Base-by-base conservation (phyloP, 1,140 invertebrate genomes). In the Drosophila tristis region DNA sequence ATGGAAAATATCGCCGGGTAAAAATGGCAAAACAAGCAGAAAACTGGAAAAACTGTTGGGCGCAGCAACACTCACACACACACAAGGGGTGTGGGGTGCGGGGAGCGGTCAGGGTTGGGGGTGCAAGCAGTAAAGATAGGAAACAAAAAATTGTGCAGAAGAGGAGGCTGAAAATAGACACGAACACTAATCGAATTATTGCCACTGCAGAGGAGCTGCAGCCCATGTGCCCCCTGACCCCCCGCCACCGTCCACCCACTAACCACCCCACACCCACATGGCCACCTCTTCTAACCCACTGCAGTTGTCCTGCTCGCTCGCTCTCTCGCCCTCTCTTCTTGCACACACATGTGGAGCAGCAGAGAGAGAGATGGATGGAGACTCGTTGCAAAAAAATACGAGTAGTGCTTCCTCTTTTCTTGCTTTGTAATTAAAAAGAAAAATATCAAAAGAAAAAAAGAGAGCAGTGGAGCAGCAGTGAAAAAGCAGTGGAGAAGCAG, bases 121-220 rank as follows among this genome's bases (percentile, higher is more conserved):
- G 39, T 25, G 23, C 20, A 20, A 20, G 20, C 1, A 20, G 20
- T 20, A 20, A 20, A 58, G 25, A 62, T 31, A 4, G 45, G 44
- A 42, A 43, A 23, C 39, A 47, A 31, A 13, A 56, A 25, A 43
- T 35, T 43, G 50, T 57, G 59, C 70, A 47, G 59, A 66, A 70
- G 65, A 77, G 62, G 85, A 76, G 84, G 75, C 80, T 84, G 84
- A 89, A 87, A 87, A 89, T 89, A 89, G 84, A 78, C 84, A 82
- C 80, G 61, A 81, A 72, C 84, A 89, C 84, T 89, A 89, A 89
- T 89, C 84, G 84, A 89, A 89, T 89, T 89, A 89, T 89, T 89
- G 79, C 84, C 84, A 89, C 76, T 89, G 84, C 84, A 89, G 65
- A 89, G 79, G 79, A 85, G 67, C 73, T 56, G 42, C 73, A 51